Conservation (phyloP, 2,888 invertebrate species). For the Drosophila borborema region DNA sequence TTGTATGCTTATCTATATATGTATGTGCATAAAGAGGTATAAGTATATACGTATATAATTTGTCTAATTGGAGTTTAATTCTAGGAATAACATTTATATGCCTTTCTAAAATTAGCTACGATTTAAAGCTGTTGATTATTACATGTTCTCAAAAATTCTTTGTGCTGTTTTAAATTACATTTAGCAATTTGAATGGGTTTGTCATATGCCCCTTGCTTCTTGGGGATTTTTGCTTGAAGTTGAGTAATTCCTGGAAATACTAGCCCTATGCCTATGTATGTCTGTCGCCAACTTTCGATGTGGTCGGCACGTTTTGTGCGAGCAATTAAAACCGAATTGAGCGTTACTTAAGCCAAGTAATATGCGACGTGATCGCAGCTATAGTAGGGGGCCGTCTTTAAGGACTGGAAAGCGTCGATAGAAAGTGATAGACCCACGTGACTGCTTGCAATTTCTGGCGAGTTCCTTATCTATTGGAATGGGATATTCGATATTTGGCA, state of each 20-base stretch:
- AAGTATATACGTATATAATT: not conserved
- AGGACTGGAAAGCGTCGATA: conserved; percentile 40
- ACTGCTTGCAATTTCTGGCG: conserved; percentile 11
- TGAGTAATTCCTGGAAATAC: conserved; percentile 23
- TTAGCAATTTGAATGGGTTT: not conserved
- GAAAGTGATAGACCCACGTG: conserved; percentile 32
- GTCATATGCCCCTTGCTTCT: not conserved
- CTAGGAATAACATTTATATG: conserved; percentile 6
- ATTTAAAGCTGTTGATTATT: conserved; percentile 7
- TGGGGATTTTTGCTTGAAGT: not conserved
- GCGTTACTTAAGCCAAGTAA: conserved; percentile 33
- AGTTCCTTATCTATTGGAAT: conserved; percentile 5
- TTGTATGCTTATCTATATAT: too few species aligned
- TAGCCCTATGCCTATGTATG: not conserved
- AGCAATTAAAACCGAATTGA: conserved; percentile 51
- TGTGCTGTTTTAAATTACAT: not conserved
- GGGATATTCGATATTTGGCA: conserved; percentile 8
- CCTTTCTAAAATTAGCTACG: conserved; percentile 2
- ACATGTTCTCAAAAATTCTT: not conserved
- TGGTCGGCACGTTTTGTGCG: conserved; percentile 35
- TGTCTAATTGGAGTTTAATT: not conserved
- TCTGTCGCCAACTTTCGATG: conserved; percentile 33
- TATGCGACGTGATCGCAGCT: conserved; percentile 35
- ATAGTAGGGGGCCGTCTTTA: conserved; percentile 13
- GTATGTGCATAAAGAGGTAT: not conserved